Percentiles rank a stretch among this genome's conserved stretches.
These are phyloP conservation scores for Agrochola lychnidis DNA, from an alignment of 2,888 invertebrate species.

Conservation along the genomic window DNA sequence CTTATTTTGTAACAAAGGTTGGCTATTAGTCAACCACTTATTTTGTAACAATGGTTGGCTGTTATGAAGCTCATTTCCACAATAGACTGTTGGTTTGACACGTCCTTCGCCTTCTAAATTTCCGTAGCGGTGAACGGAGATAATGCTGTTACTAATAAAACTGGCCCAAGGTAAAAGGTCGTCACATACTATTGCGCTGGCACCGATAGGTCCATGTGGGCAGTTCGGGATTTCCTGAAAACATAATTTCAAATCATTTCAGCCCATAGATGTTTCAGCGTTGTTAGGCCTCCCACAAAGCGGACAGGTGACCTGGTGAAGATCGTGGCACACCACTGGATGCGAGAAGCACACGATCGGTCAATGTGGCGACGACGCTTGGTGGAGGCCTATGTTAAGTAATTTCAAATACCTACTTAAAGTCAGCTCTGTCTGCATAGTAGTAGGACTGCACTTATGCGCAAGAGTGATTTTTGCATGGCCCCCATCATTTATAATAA, in stretches of 20 bases:
- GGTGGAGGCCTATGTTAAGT: neutral
- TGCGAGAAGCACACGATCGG: neutral
- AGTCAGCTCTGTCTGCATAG: no score
- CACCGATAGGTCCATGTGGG: neutral
- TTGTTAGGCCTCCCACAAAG: neutral
- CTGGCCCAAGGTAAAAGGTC: neutral
- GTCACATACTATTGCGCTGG: neutral
- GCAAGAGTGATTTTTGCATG: no score
- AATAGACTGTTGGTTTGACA: conserved; percentile 7
- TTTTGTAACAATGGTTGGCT: conserved; percentile 14
- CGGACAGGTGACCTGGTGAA: neutral
- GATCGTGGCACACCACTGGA: neutral
- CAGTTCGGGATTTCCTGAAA: conserved; percentile 15
- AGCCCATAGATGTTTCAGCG: neutral
- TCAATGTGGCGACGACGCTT: neutral
- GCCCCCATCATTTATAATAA: no score
- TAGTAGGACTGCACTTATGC: no score
- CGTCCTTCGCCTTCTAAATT: neutral
- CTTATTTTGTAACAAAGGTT: no score
- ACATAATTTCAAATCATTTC: neutral
- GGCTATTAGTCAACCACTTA: neutral
- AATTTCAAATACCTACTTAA: neutral
- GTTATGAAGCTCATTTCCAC: neutral
- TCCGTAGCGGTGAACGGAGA: conserved; percentile 15
- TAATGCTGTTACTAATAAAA: neutral